phyloP scores from a whole-genome alignment of 1,140 invertebrate species.

The Goniozus legneri region DNA sequence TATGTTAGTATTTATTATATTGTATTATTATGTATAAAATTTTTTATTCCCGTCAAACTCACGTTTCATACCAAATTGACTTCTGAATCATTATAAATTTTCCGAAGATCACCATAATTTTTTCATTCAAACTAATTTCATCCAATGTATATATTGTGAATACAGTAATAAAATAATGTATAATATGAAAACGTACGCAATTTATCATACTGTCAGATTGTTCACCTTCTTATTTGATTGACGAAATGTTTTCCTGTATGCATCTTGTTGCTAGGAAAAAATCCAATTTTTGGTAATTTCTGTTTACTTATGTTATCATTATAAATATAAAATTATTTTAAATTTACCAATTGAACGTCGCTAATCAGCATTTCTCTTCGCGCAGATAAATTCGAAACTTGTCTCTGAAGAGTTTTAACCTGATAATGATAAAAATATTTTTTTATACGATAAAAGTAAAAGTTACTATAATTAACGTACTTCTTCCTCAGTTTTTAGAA shows the following conservation, averaged over 20 bases:
- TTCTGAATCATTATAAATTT: too few species aligned
- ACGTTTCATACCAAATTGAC: too few species aligned
- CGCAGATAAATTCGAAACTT: slow-evolving; percentile 14
- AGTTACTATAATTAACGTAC: slow-evolving; percentile 7
- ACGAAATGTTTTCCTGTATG: slow-evolving; percentile 12
- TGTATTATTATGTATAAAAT: too few species aligned
- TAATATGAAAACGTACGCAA: not conserved
- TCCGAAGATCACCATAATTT: not conserved
- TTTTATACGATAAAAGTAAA: not conserved
- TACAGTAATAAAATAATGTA: slow-evolving; percentile 14
- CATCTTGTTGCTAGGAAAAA: slow-evolving; percentile 20
- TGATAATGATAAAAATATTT: not conserved
- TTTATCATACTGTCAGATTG: not conserved
- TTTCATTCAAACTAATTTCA: not conserved
- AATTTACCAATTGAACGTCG: slow-evolving; percentile 17
- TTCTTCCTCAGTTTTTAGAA: slow-evolving; percentile 22
- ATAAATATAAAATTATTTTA: too few species aligned
- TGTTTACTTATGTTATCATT: not conserved
- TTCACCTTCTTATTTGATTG: slow-evolving; percentile 14
- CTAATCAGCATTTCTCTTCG: slow-evolving; percentile 14
- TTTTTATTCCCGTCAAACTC: too few species aligned
- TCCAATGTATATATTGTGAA: slow-evolving; percentile 13
- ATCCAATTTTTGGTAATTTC: not conserved
- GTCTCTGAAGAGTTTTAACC: slow-evolving; percentile 16
- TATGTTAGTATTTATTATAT: too few species aligned